phyloP scores from a whole-genome alignment of 2,113 vertebrate species.

The Amphiprion percula region DNA sequence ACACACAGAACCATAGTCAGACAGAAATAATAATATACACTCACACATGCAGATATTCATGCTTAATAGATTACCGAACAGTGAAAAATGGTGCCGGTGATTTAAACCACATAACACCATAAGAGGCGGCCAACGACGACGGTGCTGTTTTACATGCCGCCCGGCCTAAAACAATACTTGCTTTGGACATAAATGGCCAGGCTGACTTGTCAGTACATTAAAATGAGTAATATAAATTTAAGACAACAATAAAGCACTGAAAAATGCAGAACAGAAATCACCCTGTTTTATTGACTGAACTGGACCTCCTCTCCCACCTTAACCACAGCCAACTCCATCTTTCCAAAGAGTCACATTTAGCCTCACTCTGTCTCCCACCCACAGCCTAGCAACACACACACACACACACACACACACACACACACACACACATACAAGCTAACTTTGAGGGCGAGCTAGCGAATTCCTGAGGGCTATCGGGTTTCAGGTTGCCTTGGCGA shows the following conservation, averaged over 20 bases:
- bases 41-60: constrained; percentile 12
- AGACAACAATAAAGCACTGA: constrained; percentile 4
- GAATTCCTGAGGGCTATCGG: constrained; percentile 97
- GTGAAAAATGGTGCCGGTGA: constrained; percentile 8
- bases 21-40: constrained; percentile 1
- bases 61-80: background rate
- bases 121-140: background rate
- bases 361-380: constrained; percentile 60
- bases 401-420: constrained; percentile 32
- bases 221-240: constrained; percentile 16
- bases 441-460: constrained; percentile 87
- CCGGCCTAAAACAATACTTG: constrained; percentile 19
- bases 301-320: constrained; percentile 56
- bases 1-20: background rate
- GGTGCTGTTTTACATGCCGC: constrained; percentile 8
- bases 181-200: constrained; percentile 10
- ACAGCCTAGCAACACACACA: constrained; percentile 59
- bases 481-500: constrained; percentile 98
- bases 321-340: constrained; percentile 67
- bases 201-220: constrained; percentile 7
- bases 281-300: constrained; percentile 40
- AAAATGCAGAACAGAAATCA: constrained; percentile 25
- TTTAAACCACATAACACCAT: constrained; percentile 17
- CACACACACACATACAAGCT: constrained; percentile 27
- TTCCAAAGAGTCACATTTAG: constrained; percentile 64